Evolutionary conservation across 2,113 vertebrate genomes (phyloP).

Genomic region (Lepisosteus oculatus): DNA sequence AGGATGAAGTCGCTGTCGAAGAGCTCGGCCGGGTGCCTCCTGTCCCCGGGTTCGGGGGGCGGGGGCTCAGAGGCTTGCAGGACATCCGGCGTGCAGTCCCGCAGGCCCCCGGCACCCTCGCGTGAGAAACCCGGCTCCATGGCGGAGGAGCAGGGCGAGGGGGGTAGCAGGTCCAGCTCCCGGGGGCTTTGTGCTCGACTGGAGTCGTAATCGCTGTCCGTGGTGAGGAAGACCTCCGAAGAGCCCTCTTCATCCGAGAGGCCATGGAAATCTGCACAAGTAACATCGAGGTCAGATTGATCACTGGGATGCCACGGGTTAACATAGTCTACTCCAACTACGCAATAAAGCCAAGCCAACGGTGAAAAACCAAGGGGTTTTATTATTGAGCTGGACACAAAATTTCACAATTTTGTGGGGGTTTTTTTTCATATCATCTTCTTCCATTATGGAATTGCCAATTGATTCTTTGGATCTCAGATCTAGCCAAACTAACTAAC

Average conservation of each 20-base stretch:
- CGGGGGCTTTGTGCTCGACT: conserved; percentile 81
- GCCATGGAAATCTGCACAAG: conserved; percentile 64
- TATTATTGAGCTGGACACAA: too few species aligned
- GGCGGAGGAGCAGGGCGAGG: conserved; percentile 57
- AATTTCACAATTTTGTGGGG: too few species aligned
- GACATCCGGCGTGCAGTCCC: conserved; percentile 74
- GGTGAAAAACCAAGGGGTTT: too few species aligned
- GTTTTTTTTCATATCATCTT: too few species aligned
- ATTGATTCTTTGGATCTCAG: too few species aligned
- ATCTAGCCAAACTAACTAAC: too few species aligned
- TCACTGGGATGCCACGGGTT: too few species aligned
- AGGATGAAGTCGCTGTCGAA: conserved; percentile 87
- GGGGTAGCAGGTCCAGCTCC: conserved; percentile 76
- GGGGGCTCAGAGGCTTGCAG: conserved; percentile 70
- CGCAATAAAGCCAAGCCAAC: too few species aligned
- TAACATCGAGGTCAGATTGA: not conserved
- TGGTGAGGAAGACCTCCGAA: conserved; percentile 85
- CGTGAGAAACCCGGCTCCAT: conserved; percentile 48
- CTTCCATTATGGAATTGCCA: too few species aligned
- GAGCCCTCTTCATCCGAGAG: conserved; percentile 83
- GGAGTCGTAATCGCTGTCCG: conserved; percentile 83
- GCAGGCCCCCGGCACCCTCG: conserved; percentile 45
- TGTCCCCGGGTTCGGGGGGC: conserved; percentile 17
- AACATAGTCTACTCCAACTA: too few species aligned
- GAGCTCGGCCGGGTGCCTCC: conserved; percentile 53